Evolutionary conservation across 1,140 invertebrate species (phyloP), one percentile per base, ranked within the genome.

Genomic region (Orussus abietinus): DNA sequence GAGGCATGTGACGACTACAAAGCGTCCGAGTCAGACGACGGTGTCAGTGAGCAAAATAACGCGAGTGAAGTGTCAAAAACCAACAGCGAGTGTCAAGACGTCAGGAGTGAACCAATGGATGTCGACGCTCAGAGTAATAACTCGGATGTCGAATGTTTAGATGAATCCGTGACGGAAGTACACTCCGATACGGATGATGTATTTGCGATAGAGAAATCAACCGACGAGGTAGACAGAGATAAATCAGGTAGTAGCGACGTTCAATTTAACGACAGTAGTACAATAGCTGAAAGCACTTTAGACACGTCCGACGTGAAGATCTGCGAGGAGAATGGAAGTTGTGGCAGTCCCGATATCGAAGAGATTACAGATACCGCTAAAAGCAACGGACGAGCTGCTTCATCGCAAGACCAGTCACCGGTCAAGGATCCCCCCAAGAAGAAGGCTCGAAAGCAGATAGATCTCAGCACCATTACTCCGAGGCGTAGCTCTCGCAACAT

Each of bases 401-500:
- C 6, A 10, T 11, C 49, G 0, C 14, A 40, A 28, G 59, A 63
- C 17, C 53, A 34, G 14, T 32, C 41, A 9, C 19, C 44, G n/a
- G n/a, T n/a, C n/a, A 51, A 54, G 38, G 51, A 58, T 18, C 3
- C 38, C 57, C 18, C 47, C 38, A 73, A 61, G 39, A 74, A 66
- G 28, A 73, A 76, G 39, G 47, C 46, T 13, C 66, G 67, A n/a
- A 72, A 74, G 42, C 53, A 62, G 20, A 38, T 68, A 25, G 66
- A 69, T 47, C 60, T 74, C 38, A 60, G 64, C 36, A 74, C 55
- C 36, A 64, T 79, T 40, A 78, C 74, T 12, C 74, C 81, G 3
- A 64, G 81, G 42, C 69, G 82, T 43, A 83, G 80, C 61, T 79
- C 77, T 47, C 71, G 81, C 33, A 80, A 80, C 51, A 72, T 82